These are phyloP conservation scores for Brachymystax lenok DNA, from an alignment of 2,797 vertebrate species.

Conservation along the genomic window DNA sequence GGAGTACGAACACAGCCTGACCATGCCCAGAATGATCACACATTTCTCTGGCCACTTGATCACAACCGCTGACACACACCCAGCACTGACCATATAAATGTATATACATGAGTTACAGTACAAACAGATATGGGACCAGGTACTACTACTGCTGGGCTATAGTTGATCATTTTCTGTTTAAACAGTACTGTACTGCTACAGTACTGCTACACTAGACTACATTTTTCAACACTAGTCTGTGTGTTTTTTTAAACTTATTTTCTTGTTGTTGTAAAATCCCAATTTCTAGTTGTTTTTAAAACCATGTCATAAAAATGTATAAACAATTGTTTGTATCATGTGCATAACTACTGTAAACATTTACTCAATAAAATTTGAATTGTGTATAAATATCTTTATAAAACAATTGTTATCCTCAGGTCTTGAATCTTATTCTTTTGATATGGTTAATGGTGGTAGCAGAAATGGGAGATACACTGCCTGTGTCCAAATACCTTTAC, in stretches of 20 bases:
- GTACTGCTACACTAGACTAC: not conserved
- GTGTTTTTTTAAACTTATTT: not conserved
- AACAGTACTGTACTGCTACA: not conserved
- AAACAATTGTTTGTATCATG: not conserved
- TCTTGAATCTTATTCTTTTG: too few species aligned
- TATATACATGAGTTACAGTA: not conserved
- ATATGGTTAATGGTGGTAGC: too few species aligned
- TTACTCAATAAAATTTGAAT: too few species aligned
- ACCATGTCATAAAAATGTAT: not conserved
- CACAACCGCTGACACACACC: not conserved
- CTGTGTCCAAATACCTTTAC: too few species aligned
- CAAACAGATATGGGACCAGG: not conserved
- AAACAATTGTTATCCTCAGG: too few species aligned
- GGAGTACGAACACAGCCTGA: not conserved
- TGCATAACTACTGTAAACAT: too few species aligned
- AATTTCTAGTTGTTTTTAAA: not conserved
- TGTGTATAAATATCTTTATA: too few species aligned
- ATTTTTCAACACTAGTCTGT: too few species aligned
- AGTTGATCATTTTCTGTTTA: not conserved
- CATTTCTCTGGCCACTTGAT: not conserved
- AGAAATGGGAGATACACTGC: too few species aligned
- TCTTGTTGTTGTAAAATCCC: not conserved
- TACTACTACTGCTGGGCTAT: not conserved
- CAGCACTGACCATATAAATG: not conserved
- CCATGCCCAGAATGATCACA: not conserved